Percentiles rank a stretch among this genome's conserved stretches.
Evolutionary conservation across 2,888 invertebrate species (phyloP).

Genomic region (Ceratothoa steindachneri): DNA sequence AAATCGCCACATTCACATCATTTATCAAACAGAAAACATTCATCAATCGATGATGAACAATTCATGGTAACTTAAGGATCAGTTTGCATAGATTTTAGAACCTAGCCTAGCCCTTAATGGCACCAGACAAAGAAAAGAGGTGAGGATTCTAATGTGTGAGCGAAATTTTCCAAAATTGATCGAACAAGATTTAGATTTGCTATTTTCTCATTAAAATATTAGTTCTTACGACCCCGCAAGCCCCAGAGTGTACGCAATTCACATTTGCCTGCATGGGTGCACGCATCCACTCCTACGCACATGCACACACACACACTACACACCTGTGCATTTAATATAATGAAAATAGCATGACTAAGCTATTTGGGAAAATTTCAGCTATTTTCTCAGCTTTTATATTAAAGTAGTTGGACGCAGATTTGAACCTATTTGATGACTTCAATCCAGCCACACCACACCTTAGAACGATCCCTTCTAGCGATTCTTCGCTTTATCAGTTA

Average conservation of each 20-base stretch:
- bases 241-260: too few relatives aligned
- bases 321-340: too few relatives aligned
- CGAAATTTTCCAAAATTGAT: conserved; percentile 8
- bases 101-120: not conserved
- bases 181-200: conserved; percentile 8
- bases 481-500: too few relatives aligned
- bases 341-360: too few relatives aligned
- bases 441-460: too few relatives aligned
- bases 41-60: conserved; percentile 5
- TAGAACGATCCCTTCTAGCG: too few relatives aligned
- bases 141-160: conserved; percentile 6
- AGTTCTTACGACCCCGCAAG: not conserved
- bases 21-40: conserved; percentile 13
- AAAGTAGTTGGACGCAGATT: too few relatives aligned
- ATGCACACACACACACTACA: not conserved
- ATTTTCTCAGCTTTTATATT: too few relatives aligned
- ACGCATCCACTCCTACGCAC: not conserved
- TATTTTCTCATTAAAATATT: conserved; percentile 4
- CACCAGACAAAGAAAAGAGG: not conserved
- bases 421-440: too few relatives aligned
- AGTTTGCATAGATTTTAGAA: conserved; percentile 3
- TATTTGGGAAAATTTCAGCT: too few relatives aligned
- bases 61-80: not conserved
- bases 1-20: conserved; percentile 5
- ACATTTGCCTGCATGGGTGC: not conserved